Base-by-base conservation (phyloP, 2,113 vertebrate genomes). In the Procavia capensis region DNA sequence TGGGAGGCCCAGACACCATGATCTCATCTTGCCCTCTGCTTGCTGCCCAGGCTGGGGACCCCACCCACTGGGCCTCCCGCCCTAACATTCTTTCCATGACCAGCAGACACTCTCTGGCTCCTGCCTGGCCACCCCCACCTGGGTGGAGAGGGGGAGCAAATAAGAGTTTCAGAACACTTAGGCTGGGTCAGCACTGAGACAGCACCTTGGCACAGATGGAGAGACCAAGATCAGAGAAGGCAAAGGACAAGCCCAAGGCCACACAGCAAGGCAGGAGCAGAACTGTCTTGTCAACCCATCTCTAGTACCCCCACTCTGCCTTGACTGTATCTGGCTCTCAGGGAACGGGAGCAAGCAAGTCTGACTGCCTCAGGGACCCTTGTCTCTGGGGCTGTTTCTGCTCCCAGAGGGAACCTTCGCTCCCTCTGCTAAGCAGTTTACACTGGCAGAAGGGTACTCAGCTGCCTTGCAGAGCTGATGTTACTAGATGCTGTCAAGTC, bases 31-130 rank as follows among this genome's bases (percentile, higher is more conserved):
- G 45, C 92, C 80, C 87, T 96, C 91, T 17, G 61, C 84, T 70
- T n/a, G 6, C 25, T 20, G 27, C 76, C 81, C 83, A 82, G 94
- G 25, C 7, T 0, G 16, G 29, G 90, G 78, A 74, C 92, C 84
- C 92, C 76, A 45, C 89, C 87, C 5, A 72, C 87, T 36, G 86
- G 90, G 97, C 95, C 25, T 91, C 80, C 72, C 81, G 88, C 85
- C 96, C 66, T 96, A 70, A 81, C 88, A 83, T 96, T 96, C 90
- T 95, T 96, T 95, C 97, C 95, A 80, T 89, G 47, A 88, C 79
- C 94, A 41, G 47, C 75, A 41, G 83, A 94, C 66, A 86, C 74
- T 79, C 95, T 72, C 95, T 20, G 57, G 79, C 80, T 86, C 79
- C 74, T 9, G 25, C 59, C 83, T 36, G n/a, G 31, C 63, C 86